Conservation (phyloP, 2,888 invertebrate genomes). For the Melanophora roralis region DNA sequence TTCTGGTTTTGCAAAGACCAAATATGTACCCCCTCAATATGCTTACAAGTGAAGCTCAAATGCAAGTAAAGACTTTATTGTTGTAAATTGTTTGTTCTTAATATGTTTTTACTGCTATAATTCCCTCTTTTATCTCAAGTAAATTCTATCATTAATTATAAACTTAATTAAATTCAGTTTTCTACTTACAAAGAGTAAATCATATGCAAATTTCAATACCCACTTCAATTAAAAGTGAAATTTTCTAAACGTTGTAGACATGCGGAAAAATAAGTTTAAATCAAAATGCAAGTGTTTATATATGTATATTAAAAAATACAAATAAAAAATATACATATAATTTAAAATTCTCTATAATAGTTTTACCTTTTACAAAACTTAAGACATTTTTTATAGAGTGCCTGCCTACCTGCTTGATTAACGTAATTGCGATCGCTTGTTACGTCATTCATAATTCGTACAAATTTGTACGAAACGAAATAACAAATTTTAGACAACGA, state of each 20-base stretch:
- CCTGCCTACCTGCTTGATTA: neutral
- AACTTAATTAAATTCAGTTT: too few species aligned
- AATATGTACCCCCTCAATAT: neutral
- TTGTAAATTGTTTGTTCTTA: conserved; percentile 2
- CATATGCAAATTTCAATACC: conserved; percentile 24
- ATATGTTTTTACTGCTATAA: neutral
- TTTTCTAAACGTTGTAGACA: conserved; percentile 14
- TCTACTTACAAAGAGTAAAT: neutral
- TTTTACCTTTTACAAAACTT: too few species aligned
- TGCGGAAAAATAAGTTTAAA: conserved; percentile 22
- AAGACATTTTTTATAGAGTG: too few species aligned
- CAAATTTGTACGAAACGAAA: neutral
- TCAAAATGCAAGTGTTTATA: neutral
- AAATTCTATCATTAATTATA: too few species aligned
- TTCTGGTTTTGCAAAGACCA: neutral
- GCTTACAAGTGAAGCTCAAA: neutral
- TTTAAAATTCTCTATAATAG: too few species aligned
- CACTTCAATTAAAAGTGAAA: conserved; percentile 34
- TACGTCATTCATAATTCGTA: conserved; percentile 2
- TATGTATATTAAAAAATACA: too few species aligned
- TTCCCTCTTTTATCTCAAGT: neutral
- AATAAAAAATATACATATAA: too few species aligned
- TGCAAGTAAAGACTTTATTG: conserved; percentile 1
- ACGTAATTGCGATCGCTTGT: neutral
- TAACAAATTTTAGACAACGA: neutral